Evolutionary conservation across 2,797 vertebrate species (phyloP).

Genomic region (Triplophysa yarkandensis): DNA sequence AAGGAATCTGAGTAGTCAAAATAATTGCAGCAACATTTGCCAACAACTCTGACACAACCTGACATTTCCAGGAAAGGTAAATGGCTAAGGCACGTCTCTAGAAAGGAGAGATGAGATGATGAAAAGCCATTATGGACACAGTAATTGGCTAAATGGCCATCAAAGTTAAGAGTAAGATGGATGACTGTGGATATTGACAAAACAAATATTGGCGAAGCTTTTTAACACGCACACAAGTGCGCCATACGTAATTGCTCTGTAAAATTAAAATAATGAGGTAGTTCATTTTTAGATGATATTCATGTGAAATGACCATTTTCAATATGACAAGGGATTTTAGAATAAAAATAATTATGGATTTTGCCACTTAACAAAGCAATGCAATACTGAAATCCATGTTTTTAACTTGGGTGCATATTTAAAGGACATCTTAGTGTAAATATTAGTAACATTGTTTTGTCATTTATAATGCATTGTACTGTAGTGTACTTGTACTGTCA

Average conservation of each 20-base stretch:
- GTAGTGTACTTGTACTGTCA: too few species aligned
- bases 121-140: constrained; percentile 56
- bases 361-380: not conserved
- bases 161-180: constrained; percentile 56
- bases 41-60: constrained; percentile 61
- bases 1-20: constrained; percentile 56
- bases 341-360: not conserved
- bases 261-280: constrained; percentile 39
- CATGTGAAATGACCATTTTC: constrained; percentile 1
- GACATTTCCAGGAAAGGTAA: constrained; percentile 60
- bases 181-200: constrained; percentile 52
- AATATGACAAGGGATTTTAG: constrained; percentile 4
- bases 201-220: constrained; percentile 53
- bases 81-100: constrained; percentile 48
- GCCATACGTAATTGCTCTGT: constrained; percentile 30
- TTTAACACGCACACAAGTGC: constrained; percentile 46
- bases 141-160: constrained; percentile 61
- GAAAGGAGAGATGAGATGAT: constrained; percentile 45
- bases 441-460: too few species aligned
- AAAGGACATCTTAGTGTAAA: too few species aligned
- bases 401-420: too few species aligned
- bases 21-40: constrained; percentile 60
- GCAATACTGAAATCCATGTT: too few species aligned
- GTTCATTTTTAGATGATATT: constrained; percentile 34
- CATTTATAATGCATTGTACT: too few species aligned